These are phyloP conservation scores for Danaus plexippus DNA, from an alignment of 1,140 invertebrate genomes.

Conservation along the genomic window DNA sequence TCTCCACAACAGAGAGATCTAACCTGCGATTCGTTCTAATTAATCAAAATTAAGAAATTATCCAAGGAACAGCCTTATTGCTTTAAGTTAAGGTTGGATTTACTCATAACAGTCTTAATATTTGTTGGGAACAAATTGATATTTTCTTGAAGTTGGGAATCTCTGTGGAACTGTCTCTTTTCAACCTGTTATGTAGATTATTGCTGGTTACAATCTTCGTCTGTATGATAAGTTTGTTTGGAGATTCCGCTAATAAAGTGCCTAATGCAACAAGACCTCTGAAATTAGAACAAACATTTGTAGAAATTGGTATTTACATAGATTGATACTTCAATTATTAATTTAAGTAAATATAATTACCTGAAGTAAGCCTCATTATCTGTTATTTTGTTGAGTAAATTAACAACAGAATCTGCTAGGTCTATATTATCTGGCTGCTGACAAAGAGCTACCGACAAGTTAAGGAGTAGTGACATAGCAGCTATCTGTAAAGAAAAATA, in stretches of 20 bases:
- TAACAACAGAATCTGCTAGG: constrained; percentile 46
- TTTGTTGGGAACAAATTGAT: constrained; percentile 50
- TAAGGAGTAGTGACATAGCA: constrained; percentile 84
- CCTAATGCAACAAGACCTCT: constrained; percentile 61
- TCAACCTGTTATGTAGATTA: constrained; percentile 36
- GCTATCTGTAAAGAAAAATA: constrained; percentile 76
- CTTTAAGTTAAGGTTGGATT: constrained; percentile 5
- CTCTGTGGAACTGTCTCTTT: constrained; percentile 12
- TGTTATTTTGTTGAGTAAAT: constrained; percentile 34
- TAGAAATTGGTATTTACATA: constrained; percentile 1
- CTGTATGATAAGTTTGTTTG: constrained; percentile 52
- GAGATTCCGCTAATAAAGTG: constrained; percentile 57
- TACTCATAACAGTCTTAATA: constrained; percentile 55
- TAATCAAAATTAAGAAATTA: constrained; percentile 1
- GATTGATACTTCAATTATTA: constrained; percentile 1
- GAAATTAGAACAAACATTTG: constrained; percentile 19
- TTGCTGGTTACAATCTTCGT: constrained; percentile 49
- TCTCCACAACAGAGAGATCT: constrained; percentile 2
- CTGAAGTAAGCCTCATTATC: constrained; percentile 65
- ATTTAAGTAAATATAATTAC: constrained; percentile 25
- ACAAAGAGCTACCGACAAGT: constrained; percentile 77
- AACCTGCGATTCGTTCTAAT: neutral
- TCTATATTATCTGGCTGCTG: constrained; percentile 48
- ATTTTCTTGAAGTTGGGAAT: constrained; percentile 48
- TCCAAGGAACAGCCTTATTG: constrained; percentile 15